Evolutionary conservation across 2,888 invertebrate species (phyloP), one percentile per base, ranked within the genome.

Genomic region (Pediacus dermestoides): DNA sequence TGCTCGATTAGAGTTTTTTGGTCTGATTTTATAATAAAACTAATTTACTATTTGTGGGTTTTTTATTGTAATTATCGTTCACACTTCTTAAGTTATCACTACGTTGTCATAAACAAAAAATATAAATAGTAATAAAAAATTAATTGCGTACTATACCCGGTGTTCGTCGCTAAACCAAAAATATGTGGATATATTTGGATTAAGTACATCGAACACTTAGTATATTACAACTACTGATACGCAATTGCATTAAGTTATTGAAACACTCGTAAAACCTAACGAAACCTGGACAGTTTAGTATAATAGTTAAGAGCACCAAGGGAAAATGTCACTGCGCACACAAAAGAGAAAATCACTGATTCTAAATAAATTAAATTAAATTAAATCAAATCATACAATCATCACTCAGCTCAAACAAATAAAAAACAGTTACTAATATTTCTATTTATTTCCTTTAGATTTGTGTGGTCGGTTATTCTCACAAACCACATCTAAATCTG

Each of bases 121-220:
- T 42, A 48, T 16, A 16, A 12, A 9, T 4, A 11, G 4, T 26
- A 4, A 9, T 26, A 28, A 48, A 30, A 44, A 36, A 41, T 35
- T 53, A 59, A 64, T 64, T 66, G 66, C 63, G 56, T 64, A 65
- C 63, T 66, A 64, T 66, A 66, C 64, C 59, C 55, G 57, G 61
- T 51, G 60, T 66, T 63, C 39, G 26, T 30, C 10, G 3, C 23
- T 4, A n/a, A n/a, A n/a, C n/a, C n/a, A n/a, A n/a, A n/a, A n/a
- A n/a, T n/a, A n/a, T n/a, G n/a, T n/a, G n/a, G n/a, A n/a, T n/a
- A n/a, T n/a, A n/a, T n/a, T n/a, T n/a, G n/a, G n/a, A n/a, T n/a
- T 23, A n/a, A 3, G 10, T 27, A 26, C 26, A 39, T 41, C 16
- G 27, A 39, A 56, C 62, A 56, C 62, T 53, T 57, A 48, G 62